Conservation (phyloP, 2,797 vertebrate genomes). For the Hybognathus amarus region DNA sequence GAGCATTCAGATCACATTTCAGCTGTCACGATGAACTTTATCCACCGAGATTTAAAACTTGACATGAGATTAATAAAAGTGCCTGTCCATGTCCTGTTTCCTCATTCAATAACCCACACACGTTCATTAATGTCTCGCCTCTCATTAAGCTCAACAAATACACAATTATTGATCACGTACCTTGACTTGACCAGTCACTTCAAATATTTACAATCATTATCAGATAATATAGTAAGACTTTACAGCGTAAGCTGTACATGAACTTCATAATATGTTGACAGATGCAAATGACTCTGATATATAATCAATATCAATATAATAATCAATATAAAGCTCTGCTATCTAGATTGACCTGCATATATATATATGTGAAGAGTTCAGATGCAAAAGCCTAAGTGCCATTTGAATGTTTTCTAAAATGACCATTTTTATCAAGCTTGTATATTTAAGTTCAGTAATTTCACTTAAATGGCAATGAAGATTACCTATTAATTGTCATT, state of each 20-base stretch:
- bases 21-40: neutral
- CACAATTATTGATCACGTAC: conserved; percentile 2
- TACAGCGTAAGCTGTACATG: neutral
- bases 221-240: neutral
- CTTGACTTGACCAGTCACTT: neutral
- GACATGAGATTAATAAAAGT: conserved; percentile 7
- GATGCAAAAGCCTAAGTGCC: too few species aligned
- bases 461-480: too few species aligned
- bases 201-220: neutral
- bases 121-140: conserved; percentile 18
- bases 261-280: conserved; percentile 5
- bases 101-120: conserved; percentile 19
- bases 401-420: too few species aligned
- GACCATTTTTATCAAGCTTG: too few species aligned
- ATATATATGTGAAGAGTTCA: too few species aligned
- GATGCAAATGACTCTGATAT: conserved; percentile 84
- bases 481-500: too few species aligned
- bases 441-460: too few species aligned
- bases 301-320: conserved; percentile 88
- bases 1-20: conserved; percentile 7
- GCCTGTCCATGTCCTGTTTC: neutral
- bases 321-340: conserved; percentile 85
- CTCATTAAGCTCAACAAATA: conserved; percentile 1
- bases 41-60: neutral
- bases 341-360: conserved; percentile 70